phyloP scores from a whole-genome alignment of 2,113 vertebrate species.

The Herpailurus yagouaroundi region DNA sequence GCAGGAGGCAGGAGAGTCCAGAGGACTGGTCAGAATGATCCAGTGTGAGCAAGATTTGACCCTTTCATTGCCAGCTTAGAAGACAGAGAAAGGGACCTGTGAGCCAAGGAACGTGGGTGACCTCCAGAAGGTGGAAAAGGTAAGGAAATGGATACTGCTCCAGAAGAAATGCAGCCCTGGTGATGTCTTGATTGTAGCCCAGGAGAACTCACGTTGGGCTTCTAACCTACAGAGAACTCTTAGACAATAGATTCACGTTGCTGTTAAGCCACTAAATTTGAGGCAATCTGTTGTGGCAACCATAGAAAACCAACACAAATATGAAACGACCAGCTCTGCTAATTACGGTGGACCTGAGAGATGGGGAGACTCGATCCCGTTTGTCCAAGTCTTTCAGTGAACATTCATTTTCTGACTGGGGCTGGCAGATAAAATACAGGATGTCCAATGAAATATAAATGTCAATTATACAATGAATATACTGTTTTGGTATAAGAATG shows the following conservation, averaged over 20 bases:
- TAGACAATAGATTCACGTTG: not conserved
- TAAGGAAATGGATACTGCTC: not conserved
- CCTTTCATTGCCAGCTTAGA: fast-evolving
- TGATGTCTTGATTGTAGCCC: not conserved
- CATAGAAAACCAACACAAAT: not conserved
- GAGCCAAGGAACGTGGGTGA: not conserved
- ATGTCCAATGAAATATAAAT: not conserved
- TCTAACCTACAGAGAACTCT: not conserved
- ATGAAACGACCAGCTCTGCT: not conserved
- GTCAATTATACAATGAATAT: not conserved
- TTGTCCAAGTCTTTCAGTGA: not conserved
- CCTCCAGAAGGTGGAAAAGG: not conserved
- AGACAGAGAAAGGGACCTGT: not conserved
- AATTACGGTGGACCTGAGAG: not conserved
- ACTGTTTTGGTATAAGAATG: not conserved
- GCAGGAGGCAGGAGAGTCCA: not conserved
- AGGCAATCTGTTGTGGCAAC: not conserved
- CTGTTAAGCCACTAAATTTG: not conserved
- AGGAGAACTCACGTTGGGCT: too few relatives aligned
- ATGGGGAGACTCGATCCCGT: not conserved
- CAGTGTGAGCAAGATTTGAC: too few relatives aligned
- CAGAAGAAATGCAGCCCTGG: not conserved
- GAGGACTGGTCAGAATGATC: not conserved
- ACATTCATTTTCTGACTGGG: not conserved
- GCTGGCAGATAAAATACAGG: not conserved